Evolutionary conservation across 2,113 vertebrate species (phyloP).

Genomic region (Labeo catla): DNA sequence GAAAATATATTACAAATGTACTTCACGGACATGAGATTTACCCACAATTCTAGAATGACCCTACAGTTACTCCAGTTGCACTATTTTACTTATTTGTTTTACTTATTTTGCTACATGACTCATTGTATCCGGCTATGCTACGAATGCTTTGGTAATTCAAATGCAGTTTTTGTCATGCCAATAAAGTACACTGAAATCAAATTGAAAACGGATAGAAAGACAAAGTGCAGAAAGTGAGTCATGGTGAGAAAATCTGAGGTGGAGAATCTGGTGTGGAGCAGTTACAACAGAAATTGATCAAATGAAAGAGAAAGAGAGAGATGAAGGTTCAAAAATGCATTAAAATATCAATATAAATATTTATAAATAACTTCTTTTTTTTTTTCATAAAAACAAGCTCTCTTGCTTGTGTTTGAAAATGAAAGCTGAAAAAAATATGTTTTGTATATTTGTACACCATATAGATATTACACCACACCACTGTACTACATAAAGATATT

Average conservation of each 20-base stretch:
- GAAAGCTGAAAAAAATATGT: background rate
- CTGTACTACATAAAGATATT: background rate
- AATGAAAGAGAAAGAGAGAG: background rate
- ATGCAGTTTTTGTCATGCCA: background rate
- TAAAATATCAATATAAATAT: background rate
- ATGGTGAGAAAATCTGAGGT: background rate
- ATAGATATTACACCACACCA: no score
- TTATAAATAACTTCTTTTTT: background rate
- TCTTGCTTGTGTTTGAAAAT: background rate
- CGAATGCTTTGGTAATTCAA: background rate
- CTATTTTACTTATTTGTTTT: background rate
- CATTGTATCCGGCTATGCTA: background rate
- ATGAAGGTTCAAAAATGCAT: background rate
- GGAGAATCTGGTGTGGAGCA: background rate
- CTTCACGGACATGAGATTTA: no score
- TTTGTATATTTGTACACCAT: background rate
- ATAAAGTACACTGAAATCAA: background rate
- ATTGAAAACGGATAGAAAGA: background rate
- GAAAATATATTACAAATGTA: no score
- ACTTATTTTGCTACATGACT: background rate
- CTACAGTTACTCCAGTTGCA: background rate
- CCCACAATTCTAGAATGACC: no score
- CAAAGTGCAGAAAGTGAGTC: background rate
- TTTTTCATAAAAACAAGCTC: background rate
- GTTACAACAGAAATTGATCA: background rate